phyloP scores from a whole-genome alignment of 2,797 vertebrate species.

The Pipistrellus pygmaeus region DNA sequence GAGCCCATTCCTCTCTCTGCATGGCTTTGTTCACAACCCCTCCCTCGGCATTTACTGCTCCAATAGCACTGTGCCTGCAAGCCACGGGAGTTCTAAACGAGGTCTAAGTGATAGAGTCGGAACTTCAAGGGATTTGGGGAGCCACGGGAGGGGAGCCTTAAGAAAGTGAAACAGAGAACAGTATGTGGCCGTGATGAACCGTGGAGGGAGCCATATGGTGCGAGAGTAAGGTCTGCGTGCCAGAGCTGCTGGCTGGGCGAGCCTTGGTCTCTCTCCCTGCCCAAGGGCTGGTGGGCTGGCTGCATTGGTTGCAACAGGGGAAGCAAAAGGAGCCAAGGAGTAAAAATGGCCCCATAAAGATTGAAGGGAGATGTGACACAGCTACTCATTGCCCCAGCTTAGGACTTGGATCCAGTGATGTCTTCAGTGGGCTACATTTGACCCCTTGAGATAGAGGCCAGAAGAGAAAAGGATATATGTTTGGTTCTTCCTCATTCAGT shows the following conservation, averaged over 20 bases:
- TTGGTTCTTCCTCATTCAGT: slow-evolving; percentile 1
- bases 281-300: neutral
- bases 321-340: neutral
- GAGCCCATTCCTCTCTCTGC: neutral
- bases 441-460: neutral
- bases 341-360: neutral
- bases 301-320: neutral
- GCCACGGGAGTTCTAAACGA: neutral
- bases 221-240: neutral
- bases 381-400: neutral
- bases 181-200: neutral
- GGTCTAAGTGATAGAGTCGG: slow-evolving; percentile 21
- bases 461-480: neutral
- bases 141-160: neutral
- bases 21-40: slow-evolving; percentile 6
- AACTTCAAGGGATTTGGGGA: slow-evolving; percentile 2
- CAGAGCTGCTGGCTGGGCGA: neutral
- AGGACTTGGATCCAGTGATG: neutral
- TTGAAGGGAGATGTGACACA: neutral
- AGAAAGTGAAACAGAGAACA: neutral
- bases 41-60: neutral
- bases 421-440: neutral
- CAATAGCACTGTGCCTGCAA: neutral
- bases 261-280: neutral
- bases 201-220: accelerated